These are phyloP conservation scores for human DNA, from an alignment of 2,113 vertebrate species.

Conservation along the genomic window DNA sequence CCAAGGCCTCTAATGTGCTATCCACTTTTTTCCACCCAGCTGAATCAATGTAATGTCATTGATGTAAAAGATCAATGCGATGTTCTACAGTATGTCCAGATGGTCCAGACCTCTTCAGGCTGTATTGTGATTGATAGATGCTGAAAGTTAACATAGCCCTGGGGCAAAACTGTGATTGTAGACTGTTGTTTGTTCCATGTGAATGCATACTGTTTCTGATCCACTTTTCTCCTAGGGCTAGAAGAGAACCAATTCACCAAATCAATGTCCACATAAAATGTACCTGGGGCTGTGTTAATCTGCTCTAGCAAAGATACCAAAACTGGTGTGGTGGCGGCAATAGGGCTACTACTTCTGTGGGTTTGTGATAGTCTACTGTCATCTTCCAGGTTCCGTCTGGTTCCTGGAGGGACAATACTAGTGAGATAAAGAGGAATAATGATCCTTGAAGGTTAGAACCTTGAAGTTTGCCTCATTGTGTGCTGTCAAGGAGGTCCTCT, in stretches of 20 bases:
- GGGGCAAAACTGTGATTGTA: neutral
- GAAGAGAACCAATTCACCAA: neutral
- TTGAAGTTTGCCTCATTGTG: neutral
- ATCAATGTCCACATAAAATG: neutral
- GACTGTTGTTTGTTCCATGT: neutral
- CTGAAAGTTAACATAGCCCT: neutral
- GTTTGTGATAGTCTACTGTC: too few species aligned
- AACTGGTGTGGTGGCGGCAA: neutral
- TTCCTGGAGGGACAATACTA: neutral
- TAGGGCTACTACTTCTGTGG: too few species aligned
- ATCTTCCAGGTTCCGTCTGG: neutral
- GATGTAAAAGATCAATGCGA: neutral
- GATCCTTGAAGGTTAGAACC: neutral
- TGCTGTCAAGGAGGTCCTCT: neutral
- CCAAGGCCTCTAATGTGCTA: neutral
- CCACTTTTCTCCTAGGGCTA: conserved; percentile 11
- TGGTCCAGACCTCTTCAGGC: neutral
- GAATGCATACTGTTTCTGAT: neutral
- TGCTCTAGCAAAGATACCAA: neutral
- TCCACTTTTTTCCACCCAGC: neutral
- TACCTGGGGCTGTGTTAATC: neutral
- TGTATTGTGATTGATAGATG: conserved; percentile 2
- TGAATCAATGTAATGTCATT: neutral
- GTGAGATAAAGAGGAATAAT: neutral
- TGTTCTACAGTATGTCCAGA: neutral